A percentile compares a stretch with the other conserved stretches of the same genome.
Conservation (phyloP, 2,888 invertebrate species). For the Dermolepida albohirtum region DNA sequence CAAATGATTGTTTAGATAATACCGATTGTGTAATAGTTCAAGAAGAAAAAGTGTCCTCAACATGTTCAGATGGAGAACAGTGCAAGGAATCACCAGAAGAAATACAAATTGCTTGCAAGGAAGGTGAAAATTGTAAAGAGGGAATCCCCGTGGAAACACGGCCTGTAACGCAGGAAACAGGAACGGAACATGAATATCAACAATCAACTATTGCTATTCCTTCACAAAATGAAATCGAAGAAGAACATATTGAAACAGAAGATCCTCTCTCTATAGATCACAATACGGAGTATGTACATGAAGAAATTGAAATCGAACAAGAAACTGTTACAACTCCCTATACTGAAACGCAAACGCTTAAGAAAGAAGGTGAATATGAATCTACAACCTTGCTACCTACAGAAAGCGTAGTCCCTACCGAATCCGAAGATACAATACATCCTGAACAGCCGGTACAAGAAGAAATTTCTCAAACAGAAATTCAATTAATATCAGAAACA, state of each 20-base stretch:
- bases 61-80: conserved; percentile 11
- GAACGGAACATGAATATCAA: not conserved
- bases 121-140: conserved; percentile 12
- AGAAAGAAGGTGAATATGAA: conserved; percentile 1
- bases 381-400: conserved; percentile 2
- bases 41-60: not conserved
- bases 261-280: conserved; percentile 10
- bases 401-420: not conserved
- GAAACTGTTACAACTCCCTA: not conserved
- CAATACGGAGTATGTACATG: not conserved
- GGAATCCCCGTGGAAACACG: not conserved
- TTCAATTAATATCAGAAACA: too few relatives aligned
- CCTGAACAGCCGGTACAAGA: not conserved
- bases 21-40: conserved; percentile 4
- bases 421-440: not conserved
- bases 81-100: conserved; percentile 6
- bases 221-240: not conserved
- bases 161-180: not conserved
- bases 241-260: conserved; percentile 6
- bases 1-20: conserved; percentile 23
- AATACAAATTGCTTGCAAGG: conserved; percentile 1
- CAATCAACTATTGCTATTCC: not conserved
- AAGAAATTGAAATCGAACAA: not conserved
- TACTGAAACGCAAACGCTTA: not conserved
- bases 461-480: too few relatives aligned